phyloP scores from a whole-genome alignment of 2,113 vertebrate genomes.

The Butastur rufipennis region DNA sequence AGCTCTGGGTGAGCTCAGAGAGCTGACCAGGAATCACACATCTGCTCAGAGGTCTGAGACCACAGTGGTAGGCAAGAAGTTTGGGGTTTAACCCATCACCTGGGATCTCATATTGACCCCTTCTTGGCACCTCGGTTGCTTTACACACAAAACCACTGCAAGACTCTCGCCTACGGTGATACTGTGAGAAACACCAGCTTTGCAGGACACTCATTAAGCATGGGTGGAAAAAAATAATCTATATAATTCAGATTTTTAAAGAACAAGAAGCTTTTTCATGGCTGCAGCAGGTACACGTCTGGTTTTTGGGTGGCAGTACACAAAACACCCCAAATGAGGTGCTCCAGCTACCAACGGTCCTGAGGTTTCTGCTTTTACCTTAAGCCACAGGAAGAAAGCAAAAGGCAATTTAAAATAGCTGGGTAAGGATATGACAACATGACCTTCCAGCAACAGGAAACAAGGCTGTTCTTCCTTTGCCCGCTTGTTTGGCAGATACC shows the following conservation, averaged over 20 bases:
- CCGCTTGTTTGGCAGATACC: not conserved
- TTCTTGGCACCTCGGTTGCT: rapidly evolving
- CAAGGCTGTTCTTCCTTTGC: not conserved
- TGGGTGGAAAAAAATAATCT: not conserved
- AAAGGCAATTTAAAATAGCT: not conserved
- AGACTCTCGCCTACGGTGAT: rapidly evolving
- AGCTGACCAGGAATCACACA: not conserved
- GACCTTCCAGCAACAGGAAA: not conserved
- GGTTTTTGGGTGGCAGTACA: not conserved
- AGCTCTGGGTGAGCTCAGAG: not conserved
- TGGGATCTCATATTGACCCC: rapidly evolving
- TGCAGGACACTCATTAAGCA: not conserved
- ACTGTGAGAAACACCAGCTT: rapidly evolving
- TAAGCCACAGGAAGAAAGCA: not conserved
- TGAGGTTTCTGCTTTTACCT: not conserved
- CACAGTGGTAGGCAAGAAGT: not conserved
- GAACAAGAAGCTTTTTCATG: not conserved
- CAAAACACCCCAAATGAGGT: not conserved
- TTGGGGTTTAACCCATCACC: not conserved
- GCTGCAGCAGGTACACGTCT: not conserved
- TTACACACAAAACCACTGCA: not conserved
- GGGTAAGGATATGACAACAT: not conserved
- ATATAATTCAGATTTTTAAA: not conserved
- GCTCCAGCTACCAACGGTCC: not conserved
- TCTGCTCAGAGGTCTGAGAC: rapidly evolving